These are phyloP conservation scores for Latrodectus geometricus DNA, from an alignment of 1,140 invertebrate genomes.

Conservation along the genomic window DNA sequence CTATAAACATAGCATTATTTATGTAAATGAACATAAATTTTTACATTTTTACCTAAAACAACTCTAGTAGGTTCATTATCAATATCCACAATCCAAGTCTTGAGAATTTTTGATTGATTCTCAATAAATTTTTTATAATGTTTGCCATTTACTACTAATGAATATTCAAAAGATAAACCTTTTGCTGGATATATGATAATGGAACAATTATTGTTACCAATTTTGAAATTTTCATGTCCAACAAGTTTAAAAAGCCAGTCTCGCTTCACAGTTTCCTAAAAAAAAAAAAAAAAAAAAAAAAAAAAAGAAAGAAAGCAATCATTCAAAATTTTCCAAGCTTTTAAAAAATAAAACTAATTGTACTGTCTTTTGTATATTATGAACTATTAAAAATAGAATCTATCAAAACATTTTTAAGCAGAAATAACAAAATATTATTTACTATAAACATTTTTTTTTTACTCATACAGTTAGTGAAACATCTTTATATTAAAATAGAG, in stretches of 20 bases:
- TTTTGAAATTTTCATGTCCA: conserved; percentile 76
- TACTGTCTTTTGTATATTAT: no score
- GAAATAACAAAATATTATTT: no score
- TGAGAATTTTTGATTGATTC: conserved; percentile 78
- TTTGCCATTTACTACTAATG: conserved; percentile 81
- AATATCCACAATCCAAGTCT: conserved; percentile 74
- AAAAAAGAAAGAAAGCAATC: not conserved
- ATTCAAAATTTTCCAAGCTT: no score
- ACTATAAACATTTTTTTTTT: no score
- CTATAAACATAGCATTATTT: not conserved
- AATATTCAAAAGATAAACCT: conserved; percentile 84
- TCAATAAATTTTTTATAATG: conserved; percentile 82
- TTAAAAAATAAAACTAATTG: no score
- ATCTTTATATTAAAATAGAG: no score
- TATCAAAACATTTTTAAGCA: no score
- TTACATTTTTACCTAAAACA: conserved; percentile 76
- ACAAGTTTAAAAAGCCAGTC: conserved; percentile 93
- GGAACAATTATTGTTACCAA: conserved; percentile 72
- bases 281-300: no score
- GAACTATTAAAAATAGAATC: no score
- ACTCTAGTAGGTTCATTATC: conserved; percentile 72
- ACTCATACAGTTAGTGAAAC: no score
- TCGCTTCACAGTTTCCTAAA: conserved; percentile 79
- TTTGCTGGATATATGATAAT: conserved; percentile 81
- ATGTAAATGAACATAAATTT: not conserved